Evolutionary conservation across 2,797 vertebrate species (phyloP), one percentile per base, ranked within the genome.

Genomic region (Adrianichthys oophorus): DNA sequence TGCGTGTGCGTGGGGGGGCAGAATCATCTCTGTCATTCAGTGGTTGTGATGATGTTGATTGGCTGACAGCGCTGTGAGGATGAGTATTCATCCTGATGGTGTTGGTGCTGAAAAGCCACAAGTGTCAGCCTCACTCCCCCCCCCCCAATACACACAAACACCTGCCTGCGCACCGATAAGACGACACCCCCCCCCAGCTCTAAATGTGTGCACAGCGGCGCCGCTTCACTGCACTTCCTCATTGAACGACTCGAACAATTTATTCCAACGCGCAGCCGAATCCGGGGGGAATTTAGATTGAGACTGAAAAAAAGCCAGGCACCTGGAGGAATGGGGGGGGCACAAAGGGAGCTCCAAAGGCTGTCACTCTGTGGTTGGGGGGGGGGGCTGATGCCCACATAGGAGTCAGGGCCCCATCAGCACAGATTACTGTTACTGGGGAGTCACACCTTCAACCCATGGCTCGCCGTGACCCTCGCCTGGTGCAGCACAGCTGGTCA

Each of bases 211-310:
- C 77, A 82, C 82, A 78, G 61, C 23, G 61, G 80, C 23, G 63
- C 54, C 68, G 77, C 71, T 85, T 85, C 70, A 82, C 80, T 87
- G 80, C 72, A 76, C 79, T 82, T 91, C 84, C 85, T 90, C 81
- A 78, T 80, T 87, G 83, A 86, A 80, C 65, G 55, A 79, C 74
- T 81, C 66, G 61, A 85, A 87, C 84, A 80, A 84, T 89, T 85
- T 87, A 85, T 85, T 83, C 69, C 76, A 80, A 87, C 55, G 69
- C 46, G 48, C 66, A 29, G 19, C 74, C 62, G 75, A 84, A 85
- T 86, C 78, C 66, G n/a, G 56, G 37, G 68, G 77, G 78, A 82
- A 78, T 87, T 86, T 82, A 84, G 82, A 87, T 86, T 78, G 67
- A 80, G 73, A 83, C 65, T 54, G 48, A 76, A 78, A 76, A 72